Evolutionary conservation across 2,797 vertebrate genomes (phyloP).

Genomic region (Alauda arvensis): DNA sequence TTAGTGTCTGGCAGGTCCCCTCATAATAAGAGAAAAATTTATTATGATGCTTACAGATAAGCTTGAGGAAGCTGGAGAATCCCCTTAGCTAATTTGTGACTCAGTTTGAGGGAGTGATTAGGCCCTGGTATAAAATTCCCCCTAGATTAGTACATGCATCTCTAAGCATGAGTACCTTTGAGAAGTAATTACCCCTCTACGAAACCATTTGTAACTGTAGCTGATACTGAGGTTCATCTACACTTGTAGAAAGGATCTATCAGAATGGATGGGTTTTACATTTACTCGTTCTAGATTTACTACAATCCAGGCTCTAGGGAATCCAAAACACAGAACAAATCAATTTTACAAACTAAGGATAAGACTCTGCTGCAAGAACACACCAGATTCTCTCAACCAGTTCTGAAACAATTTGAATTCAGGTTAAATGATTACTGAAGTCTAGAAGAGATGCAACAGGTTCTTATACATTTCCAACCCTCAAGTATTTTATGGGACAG

Average conservation of each 20-base stretch:
- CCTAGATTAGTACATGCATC: background rate
- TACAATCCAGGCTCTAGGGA: background rate
- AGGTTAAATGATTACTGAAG: background rate
- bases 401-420: background rate
- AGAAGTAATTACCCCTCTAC: background rate
- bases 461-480: background rate
- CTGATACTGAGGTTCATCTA: background rate
- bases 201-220: background rate
- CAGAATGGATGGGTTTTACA: background rate
- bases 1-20: background rate
- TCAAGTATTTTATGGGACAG: background rate
- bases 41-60: background rate
- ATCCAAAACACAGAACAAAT: background rate
- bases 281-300: background rate
- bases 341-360: background rate
- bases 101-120: background rate
- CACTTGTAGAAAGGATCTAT: background rate
- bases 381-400: background rate
- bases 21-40: background rate
- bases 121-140: background rate
- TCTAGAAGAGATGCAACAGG: background rate
- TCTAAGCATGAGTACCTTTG: conserved; percentile 1
- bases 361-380: background rate
- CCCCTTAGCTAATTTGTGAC: background rate
- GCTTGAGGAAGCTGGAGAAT: background rate